A percentile compares a stretch with the other conserved stretches of the same genome.
phyloP scores from a whole-genome alignment of 92 coral and sea anemone species.

The Phenganax subtilis region DNA sequence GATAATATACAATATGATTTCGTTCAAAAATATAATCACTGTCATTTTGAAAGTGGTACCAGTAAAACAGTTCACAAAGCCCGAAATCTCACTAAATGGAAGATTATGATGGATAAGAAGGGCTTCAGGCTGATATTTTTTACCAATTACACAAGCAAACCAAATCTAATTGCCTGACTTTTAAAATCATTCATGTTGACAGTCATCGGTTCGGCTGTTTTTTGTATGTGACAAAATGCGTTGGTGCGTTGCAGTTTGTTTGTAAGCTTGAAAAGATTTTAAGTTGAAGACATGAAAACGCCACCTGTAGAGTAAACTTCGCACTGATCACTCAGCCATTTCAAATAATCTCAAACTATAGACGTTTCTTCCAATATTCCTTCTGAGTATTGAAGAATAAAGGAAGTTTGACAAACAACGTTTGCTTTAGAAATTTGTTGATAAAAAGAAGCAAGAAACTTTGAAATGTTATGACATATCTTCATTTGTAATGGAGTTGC shows the following conservation, averaged over 20 bases:
- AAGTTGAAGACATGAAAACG: neutral
- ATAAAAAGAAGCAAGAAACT: neutral
- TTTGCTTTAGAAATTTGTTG: neutral
- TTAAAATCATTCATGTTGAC: neutral
- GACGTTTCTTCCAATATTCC: slow-evolving; percentile 12
- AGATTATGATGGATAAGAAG: too few relatives aligned
- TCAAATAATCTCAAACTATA: slow-evolving; percentile 19
- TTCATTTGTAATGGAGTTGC: slow-evolving; percentile 6
- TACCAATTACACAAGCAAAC: too few relatives aligned
- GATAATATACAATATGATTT: too few relatives aligned
- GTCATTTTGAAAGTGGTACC: too few relatives aligned
- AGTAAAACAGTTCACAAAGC: too few relatives aligned
- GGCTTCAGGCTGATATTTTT: too few relatives aligned
- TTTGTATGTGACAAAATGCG: slow-evolving; percentile 23
- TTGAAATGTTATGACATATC: neutral
- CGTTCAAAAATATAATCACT: too few relatives aligned
- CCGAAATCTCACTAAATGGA: too few relatives aligned
- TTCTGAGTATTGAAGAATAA: neutral
- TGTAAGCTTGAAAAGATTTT: slow-evolving; percentile 20
- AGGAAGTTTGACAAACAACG: neutral
- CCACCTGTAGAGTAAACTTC: slow-evolving; percentile 28
- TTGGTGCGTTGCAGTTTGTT: slow-evolving; percentile 24
- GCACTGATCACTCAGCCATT: slow-evolving; percentile 24
- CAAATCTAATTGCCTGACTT: neutral
- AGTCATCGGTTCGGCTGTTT: neutral